phyloP scores from a whole-genome alignment of 1,140 invertebrate species.

The Drosophila lini region DNA sequence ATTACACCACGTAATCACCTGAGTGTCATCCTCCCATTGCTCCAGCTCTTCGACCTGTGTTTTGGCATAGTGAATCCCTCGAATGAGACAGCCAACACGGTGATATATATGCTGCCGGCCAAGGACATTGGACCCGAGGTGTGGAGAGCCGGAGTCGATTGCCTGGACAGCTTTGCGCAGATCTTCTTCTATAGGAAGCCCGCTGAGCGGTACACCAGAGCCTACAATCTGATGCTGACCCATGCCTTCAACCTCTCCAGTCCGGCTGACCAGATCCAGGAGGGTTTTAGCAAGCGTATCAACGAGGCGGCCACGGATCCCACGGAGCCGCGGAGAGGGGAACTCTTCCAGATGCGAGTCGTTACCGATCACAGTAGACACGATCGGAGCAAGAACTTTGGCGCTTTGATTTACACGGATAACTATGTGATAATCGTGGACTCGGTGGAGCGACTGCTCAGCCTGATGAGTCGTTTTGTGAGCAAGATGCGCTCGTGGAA shows the following conservation, averaged over 20 bases:
- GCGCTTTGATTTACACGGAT: slow-evolving; percentile 57
- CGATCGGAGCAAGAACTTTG: slow-evolving; percentile 11
- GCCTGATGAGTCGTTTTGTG: slow-evolving; percentile 50
- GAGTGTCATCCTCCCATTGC: slow-evolving; percentile 3
- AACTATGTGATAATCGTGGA: slow-evolving; percentile 76
- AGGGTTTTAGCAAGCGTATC: slow-evolving; percentile 58
- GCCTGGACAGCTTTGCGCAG: slow-evolving; percentile 68
- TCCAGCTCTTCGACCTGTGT: neutral
- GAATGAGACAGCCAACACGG: slow-evolving; percentile 66
- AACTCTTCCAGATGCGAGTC: slow-evolving; percentile 68
- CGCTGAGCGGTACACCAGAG: slow-evolving; percentile 56
- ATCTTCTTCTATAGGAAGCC: slow-evolving; percentile 66
- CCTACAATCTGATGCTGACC: slow-evolving; percentile 68
- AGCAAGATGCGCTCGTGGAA: slow-evolving; percentile 73
- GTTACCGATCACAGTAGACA: slow-evolving; percentile 40
- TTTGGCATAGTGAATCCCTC: slow-evolving; percentile 65
- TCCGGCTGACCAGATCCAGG: slow-evolving; percentile 71
- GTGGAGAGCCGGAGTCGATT: slow-evolving; percentile 69
- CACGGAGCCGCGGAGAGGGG: neutral
- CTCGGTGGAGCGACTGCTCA: slow-evolving; percentile 36
- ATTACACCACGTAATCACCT: slow-evolving; percentile 27
- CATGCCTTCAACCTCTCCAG: slow-evolving; percentile 65
- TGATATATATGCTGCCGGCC: slow-evolving; percentile 67
- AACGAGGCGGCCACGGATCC: slow-evolving; percentile 59
- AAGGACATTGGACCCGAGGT: slow-evolving; percentile 59